Evolutionary conservation across 2,113 vertebrate genomes (phyloP).

Genomic region (Psilopsiagon aymara): DNA sequence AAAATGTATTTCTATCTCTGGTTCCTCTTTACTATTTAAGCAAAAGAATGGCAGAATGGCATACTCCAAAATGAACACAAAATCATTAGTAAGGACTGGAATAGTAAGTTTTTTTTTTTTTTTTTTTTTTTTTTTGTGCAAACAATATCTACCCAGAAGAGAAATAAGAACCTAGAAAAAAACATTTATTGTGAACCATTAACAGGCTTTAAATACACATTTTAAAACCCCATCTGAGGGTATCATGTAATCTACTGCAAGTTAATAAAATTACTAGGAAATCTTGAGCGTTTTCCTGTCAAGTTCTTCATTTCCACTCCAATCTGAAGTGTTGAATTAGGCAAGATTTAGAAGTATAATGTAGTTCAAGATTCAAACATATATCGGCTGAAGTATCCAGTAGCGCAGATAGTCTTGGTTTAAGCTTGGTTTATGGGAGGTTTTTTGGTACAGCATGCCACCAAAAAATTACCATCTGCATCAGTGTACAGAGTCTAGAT

Average conservation of each 20-base stretch:
- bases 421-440: not conserved
- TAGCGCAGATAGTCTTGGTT: not conserved
- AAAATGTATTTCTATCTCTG: not conserved
- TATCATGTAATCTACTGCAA: not conserved
- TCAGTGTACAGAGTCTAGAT: not conserved
- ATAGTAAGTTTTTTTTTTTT: not conserved
- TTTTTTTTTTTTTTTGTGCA: not conserved
- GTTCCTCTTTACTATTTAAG: not conserved
- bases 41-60: not conserved
- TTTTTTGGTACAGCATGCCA: not conserved
- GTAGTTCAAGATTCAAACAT: not conserved
- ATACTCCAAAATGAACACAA: not conserved
- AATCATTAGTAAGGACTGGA: not conserved
- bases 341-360: not conserved
- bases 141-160: not conserved
- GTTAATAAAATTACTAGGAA: not conserved
- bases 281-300: not conserved
- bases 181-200: not conserved
- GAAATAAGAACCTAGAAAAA: not conserved
- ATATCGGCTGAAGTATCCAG: not conserved
- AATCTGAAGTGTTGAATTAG: not conserved
- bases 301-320: not conserved
- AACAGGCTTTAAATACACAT: not conserved
- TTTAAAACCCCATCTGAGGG: not conserved
- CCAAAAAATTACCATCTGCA: not conserved